A percentile compares a stretch with the other conserved stretches of the same genome.
Conservation (phyloP, 1,140 invertebrate species). For the Drosophila burlai region DNA sequence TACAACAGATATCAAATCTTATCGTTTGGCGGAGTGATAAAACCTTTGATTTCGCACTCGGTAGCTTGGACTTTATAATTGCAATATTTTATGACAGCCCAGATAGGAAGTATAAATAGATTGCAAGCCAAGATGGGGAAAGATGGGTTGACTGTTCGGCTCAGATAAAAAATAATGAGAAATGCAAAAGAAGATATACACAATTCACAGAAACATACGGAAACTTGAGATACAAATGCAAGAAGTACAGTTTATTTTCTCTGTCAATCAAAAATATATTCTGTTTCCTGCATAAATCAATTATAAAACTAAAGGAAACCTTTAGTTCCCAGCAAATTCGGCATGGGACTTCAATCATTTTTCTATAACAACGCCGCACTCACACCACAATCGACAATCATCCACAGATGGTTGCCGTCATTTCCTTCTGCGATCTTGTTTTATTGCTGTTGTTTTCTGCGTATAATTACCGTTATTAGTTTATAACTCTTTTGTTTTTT, state of each 20-base stretch:
- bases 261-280: not conserved
- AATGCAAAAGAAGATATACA: not conserved
- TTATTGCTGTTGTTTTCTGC: slow-evolving; percentile 42
- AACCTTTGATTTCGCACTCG: slow-evolving; percentile 41
- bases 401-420: slow-evolving; percentile 35
- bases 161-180: not conserved
- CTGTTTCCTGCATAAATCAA: not conserved
- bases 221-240: not conserved
- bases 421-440: slow-evolving; percentile 55
- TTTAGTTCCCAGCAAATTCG: not conserved
- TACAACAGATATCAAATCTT: slow-evolving; percentile 48
- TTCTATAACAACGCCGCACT: not conserved
- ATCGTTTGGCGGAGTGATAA: slow-evolving; percentile 28
- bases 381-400: slow-evolving; percentile 26
- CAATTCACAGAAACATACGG: not conserved
- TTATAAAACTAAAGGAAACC: not conserved
- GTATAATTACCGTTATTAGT: slow-evolving; percentile 70
- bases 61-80: slow-evolving; percentile 21
- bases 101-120: slow-evolving; percentile 23
- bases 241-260: not conserved
- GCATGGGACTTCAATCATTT: not conserved
- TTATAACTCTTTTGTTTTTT: slow-evolving; percentile 58
- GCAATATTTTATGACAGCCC: not conserved
- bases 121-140: slow-evolving; percentile 1
- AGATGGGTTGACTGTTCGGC: not conserved